Conservation (phyloP, 2,888 invertebrate genomes). For the Zygaena filipendulae region DNA sequence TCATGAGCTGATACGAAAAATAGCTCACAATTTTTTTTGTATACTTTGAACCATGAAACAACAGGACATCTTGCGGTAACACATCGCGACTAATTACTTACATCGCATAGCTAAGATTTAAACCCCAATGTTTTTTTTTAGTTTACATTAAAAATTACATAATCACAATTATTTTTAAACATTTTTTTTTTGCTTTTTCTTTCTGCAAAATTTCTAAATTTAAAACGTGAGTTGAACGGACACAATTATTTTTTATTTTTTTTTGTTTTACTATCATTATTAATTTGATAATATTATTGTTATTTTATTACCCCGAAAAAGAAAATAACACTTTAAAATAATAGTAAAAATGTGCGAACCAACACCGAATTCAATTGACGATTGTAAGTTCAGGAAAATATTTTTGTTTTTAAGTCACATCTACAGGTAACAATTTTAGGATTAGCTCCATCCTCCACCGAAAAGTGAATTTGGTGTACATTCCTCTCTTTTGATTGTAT, state of each 20-base stretch:
- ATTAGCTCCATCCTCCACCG: too few relatives aligned
- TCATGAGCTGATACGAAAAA: constrained; percentile 27
- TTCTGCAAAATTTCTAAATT: constrained; percentile 27
- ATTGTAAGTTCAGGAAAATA: too few relatives aligned
- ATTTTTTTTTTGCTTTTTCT: constrained; percentile 31
- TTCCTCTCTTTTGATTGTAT: too few relatives aligned
- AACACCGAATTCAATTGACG: too few relatives aligned
- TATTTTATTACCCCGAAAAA: constrained; percentile 36
- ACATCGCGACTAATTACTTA: constrained; percentile 38
- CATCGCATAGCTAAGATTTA: constrained; percentile 40
- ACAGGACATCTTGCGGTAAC: constrained; percentile 39
- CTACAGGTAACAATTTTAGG: too few relatives aligned
- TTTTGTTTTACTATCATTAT: too few relatives aligned
- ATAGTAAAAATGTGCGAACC: too few relatives aligned
- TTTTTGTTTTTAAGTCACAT: too few relatives aligned
- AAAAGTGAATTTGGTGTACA: too few relatives aligned
- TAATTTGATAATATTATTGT: too few relatives aligned
- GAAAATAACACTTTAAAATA: constrained; percentile 42
- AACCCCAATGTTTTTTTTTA: constrained; percentile 33
- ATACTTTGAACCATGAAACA: constrained; percentile 38
- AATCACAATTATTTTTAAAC: constrained; percentile 38
- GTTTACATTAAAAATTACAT: constrained; percentile 38
- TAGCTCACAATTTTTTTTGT: constrained; percentile 30
- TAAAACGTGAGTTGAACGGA: constrained; percentile 28
- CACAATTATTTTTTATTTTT: constrained; percentile 18